phyloP scores from a whole-genome alignment of 2,113 vertebrate genomes.

The Cephalopterus ornatus region DNA sequence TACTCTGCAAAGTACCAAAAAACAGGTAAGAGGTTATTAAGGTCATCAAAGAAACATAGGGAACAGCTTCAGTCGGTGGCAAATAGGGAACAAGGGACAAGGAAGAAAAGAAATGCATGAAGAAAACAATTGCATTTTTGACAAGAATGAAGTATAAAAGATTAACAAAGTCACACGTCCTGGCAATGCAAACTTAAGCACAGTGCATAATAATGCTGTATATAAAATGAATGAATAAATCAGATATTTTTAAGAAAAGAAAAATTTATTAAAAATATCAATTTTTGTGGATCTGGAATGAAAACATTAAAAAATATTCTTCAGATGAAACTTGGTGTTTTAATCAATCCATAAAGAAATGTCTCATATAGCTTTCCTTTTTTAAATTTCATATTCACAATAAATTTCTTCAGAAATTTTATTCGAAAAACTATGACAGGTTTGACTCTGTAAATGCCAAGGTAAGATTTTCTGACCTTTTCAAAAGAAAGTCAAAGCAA shows the following conservation, averaged over 20 bases:
- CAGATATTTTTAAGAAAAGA: neutral
- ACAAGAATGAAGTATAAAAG: neutral
- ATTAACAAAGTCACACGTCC: neutral
- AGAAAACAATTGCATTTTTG: neutral
- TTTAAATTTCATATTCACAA: neutral
- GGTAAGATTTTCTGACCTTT: neutral
- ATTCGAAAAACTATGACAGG: neutral
- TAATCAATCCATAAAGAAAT: neutral
- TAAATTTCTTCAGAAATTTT: neutral
- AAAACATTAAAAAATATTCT: neutral
- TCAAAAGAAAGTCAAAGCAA: neutral
- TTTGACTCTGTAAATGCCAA: neutral
- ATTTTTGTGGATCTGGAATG: neutral
- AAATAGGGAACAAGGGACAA: neutral
- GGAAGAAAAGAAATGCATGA: neutral
- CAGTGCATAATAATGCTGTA: neutral
- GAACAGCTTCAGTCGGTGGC: neutral
- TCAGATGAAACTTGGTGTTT: neutral
- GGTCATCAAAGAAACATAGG: neutral
- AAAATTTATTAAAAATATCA: neutral
- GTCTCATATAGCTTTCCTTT: neutral
- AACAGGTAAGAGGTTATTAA: slow-evolving; percentile 23
- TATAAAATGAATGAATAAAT: neutral
- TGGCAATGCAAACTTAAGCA: neutral
- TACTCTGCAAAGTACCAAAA: slow-evolving; percentile 36